These are phyloP conservation scores for Dilophus febrilis DNA, from an alignment of 2,888 invertebrate genomes.

Conservation along the genomic window DNA sequence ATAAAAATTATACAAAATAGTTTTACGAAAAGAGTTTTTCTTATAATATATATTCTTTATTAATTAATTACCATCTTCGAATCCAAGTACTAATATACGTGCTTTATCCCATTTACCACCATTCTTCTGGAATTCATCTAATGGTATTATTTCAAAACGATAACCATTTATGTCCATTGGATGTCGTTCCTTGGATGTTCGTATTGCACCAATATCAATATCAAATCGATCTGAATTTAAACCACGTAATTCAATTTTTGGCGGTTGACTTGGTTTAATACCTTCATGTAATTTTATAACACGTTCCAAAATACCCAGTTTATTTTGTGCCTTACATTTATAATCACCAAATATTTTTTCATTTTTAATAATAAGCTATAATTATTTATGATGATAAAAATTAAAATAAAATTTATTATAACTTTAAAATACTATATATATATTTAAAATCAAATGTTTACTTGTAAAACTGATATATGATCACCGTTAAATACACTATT, in stretches of 20 bases:
- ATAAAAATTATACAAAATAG: not conserved
- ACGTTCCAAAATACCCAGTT: constrained; percentile 33
- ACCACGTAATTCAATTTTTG: constrained; percentile 23
- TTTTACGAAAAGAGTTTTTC: not conserved
- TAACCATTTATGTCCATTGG: constrained; percentile 28
- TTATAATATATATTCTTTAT: not conserved
- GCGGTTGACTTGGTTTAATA: constrained; percentile 34
- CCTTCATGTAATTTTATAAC: constrained; percentile 34
- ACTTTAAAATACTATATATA: no score
- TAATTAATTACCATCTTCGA: constrained; percentile 24
- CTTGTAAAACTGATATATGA: constrained; percentile 23
- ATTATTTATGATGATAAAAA: no score
- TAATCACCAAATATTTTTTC: constrained; percentile 32
- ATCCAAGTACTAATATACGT: constrained; percentile 23
- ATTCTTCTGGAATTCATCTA: constrained; percentile 23
- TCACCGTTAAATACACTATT: constrained; percentile 20
- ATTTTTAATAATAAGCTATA: constrained; percentile 16
- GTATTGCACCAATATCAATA: constrained; percentile 25
- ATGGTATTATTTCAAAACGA: constrained; percentile 27
- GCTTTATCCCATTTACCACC: constrained; percentile 28
- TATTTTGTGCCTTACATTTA: constrained; percentile 35
- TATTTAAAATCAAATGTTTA: no score
- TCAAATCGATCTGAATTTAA: constrained; percentile 30
- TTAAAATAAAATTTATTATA: no score
- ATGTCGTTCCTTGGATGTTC: constrained; percentile 18